A percentile compares a stretch with the other conserved stretches of the same genome.
Conservation (phyloP, 2,797 vertebrate genomes). For the Fistularia tabacaria region DNA sequence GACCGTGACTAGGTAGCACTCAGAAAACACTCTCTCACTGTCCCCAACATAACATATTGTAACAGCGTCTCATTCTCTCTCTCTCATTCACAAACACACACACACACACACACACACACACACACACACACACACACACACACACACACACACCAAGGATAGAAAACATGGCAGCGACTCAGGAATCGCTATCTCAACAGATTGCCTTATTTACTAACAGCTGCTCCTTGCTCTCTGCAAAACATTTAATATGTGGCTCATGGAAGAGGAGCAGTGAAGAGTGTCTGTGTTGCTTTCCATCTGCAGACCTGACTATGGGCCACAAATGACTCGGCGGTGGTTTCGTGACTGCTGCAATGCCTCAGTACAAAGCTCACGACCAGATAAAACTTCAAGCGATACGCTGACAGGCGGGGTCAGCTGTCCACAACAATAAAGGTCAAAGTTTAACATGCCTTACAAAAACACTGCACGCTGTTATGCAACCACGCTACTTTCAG, state of each 20-base stretch:
- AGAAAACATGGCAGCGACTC: constrained; percentile 72
- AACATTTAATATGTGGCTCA: constrained; percentile 27
- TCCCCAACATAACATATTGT: constrained; percentile 37
- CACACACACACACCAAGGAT: constrained; percentile 76
- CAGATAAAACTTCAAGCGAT: constrained; percentile 9
- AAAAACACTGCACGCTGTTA: constrained; percentile 11
- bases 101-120: constrained; percentile 34
- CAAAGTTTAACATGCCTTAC: constrained; percentile 22
- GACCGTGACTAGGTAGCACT: constrained; percentile 52
- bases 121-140: constrained; percentile 37
- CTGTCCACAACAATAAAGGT: constrained; percentile 36
- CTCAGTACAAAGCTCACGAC: constrained; percentile 5
- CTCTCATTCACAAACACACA: no score
- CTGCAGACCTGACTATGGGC: no score
- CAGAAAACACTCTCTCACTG: constrained; percentile 24
- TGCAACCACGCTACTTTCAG: constrained; percentile 6
- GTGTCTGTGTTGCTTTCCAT: neutral
- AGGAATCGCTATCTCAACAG: constrained; percentile 63
- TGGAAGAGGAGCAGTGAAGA: constrained; percentile 4
- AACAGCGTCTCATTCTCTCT: constrained; percentile 19
- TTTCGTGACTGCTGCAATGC: neutral
- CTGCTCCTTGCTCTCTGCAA: constrained; percentile 49
- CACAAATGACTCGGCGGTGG: neutral
- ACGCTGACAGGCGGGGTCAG: constrained; percentile 26
- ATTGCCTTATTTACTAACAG: constrained; percentile 81